phyloP scores from a whole-genome alignment of 1,140 invertebrate genomes.

The Rhagoletis zephyria region DNA sequence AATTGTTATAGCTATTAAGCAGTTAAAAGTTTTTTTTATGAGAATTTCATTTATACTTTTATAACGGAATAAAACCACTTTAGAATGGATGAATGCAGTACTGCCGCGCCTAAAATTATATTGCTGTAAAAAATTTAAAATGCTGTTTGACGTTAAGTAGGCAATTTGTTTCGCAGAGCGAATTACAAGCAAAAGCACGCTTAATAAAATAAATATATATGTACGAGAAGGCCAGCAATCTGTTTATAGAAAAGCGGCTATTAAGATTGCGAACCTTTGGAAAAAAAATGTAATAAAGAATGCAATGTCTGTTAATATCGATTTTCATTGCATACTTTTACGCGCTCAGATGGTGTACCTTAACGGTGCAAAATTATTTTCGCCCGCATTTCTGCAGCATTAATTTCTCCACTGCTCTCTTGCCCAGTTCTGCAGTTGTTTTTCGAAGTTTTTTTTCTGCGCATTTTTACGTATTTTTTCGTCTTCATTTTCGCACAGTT shows the following conservation, averaged over 20 bases:
- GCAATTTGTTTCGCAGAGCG: neutral
- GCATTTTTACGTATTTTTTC: neutral
- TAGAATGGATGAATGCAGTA: neutral
- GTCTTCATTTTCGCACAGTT: neutral
- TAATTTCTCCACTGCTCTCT: neutral
- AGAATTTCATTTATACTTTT: conserved; percentile 33
- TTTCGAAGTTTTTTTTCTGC: neutral
- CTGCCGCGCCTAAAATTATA: conserved; percentile 1
- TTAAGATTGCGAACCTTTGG: too few relatives aligned
- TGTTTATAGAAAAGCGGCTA: too few relatives aligned
- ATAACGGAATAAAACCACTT: conserved; percentile 18
- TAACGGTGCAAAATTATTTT: neutral
- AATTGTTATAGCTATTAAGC: conserved; percentile 27
- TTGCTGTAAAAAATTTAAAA: conserved; percentile 21
- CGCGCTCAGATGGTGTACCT: neutral
- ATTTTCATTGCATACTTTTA: conserved; percentile 28
- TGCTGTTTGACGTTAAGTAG: neutral
- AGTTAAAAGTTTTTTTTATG: conserved; percentile 33
- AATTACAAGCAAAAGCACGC: neutral
- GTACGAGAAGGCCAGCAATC: too few relatives aligned
- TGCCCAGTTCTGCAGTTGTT: neutral
- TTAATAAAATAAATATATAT: too few relatives aligned
- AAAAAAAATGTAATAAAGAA: neutral
- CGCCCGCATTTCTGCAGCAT: neutral
- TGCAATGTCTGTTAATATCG: neutral